Evolutionary conservation across 1,140 invertebrate genomes (phyloP).

Genomic region (Daktulosphaira vitifoliae): DNA sequence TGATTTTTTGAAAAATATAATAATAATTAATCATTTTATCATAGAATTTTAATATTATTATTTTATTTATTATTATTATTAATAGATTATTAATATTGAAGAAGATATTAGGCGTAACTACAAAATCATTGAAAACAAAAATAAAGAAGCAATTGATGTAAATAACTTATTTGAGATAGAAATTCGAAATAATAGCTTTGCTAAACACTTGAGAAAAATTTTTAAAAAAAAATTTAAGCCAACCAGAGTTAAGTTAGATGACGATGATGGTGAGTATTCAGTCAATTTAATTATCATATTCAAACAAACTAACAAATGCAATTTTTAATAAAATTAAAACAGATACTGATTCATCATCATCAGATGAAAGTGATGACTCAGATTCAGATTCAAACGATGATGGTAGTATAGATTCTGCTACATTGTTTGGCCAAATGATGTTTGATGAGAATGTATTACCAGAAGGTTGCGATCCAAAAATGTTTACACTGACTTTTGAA

Average conservation of each 20-base stretch:
- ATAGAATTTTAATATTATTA: too few relatives aligned
- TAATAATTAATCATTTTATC: too few relatives aligned
- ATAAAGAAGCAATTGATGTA: neutral
- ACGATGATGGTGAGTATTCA: neutral
- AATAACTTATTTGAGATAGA: neutral
- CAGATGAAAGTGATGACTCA: neutral
- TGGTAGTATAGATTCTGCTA: neutral
- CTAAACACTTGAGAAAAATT: conserved; percentile 5
- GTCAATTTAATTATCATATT: too few relatives aligned
- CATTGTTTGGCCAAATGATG: neutral
- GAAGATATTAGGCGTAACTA: neutral
- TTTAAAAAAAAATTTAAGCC: conserved; percentile 8
- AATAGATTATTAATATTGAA: neutral
- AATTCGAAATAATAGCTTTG: neutral
- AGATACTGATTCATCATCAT: conserved; percentile 10
- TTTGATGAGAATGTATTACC: conserved; percentile 19
- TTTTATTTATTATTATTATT: too few relatives aligned
- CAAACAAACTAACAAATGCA: too few relatives aligned
- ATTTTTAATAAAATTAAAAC: too few relatives aligned
- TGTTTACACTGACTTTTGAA: conserved; percentile 9
- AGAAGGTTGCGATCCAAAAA: conserved; percentile 4
- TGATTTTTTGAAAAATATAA: too few relatives aligned
- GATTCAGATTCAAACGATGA: neutral
- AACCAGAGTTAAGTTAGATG: neutral
- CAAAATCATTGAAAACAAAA: neutral